Evolutionary conservation across 2,888 invertebrate genomes (phyloP), one percentile per base, ranked within the genome.

Genomic region (Euproctis similis): DNA sequence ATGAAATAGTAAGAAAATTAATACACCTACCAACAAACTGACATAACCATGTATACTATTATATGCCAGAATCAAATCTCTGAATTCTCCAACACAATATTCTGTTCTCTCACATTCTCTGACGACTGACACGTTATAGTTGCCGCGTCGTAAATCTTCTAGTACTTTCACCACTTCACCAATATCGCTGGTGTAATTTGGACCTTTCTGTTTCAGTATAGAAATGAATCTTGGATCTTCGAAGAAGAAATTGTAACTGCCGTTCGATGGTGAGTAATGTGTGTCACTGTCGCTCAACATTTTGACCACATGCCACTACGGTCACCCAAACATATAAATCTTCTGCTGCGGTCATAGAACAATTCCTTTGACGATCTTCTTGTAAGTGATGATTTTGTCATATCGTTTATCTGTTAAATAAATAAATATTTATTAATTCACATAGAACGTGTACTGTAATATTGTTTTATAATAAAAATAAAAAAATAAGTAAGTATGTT

Each of bases 21-120:
- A 10, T 10, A 8, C 8, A 18, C 87, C 86, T 59, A 96, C 94
- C 66, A 92, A 74, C 27, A 96, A 81, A 33, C 94, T 92, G 42
- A 93, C 87, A 69, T 94, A 95, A 33, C 94, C 94, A 65, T 97
- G 96, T 40, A 91, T 86, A 31, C 87, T 80, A 32, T 88, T 87
- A 66, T 94, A 94, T 0, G 84, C 84, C 2, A 86, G 60, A 13
- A 91, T 85, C 41, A 91, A 69, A 39, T 88, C 86, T 30, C 86
- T 72, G 31, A 90, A 78, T 29, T 82, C 78, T 1, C 88, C 88
- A 5, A 85, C 81, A 56, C 91, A 91, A 64, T 89, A 89, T 36
- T 76, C 72, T 1, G 70, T 64, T 7, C 56, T 54, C 12, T 69
- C 65, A 34, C 82, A 84, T 58, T 80, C 80, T 36, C 74, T 78